Evolutionary conservation across 1,140 invertebrate genomes (phyloP).

Genomic region (Cardiocondyla obscurior): DNA sequence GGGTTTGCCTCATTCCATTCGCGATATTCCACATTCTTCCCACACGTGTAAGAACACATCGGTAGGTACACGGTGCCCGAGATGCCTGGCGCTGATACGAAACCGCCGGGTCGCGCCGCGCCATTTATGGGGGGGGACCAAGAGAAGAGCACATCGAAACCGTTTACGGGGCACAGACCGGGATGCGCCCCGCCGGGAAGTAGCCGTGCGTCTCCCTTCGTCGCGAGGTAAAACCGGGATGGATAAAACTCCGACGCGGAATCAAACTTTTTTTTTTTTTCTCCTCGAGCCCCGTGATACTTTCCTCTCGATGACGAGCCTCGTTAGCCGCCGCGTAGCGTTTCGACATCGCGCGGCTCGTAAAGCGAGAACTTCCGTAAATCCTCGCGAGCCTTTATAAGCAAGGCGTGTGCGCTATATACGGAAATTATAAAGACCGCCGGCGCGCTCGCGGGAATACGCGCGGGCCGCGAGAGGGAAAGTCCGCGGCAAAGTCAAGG

Average conservation of each 20-base stretch:
- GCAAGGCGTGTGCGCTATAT: not conserved
- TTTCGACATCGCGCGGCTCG: not conserved
- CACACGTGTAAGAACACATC: conserved; percentile 81
- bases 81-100: conserved; percentile 80
- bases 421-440: conserved; percentile 3
- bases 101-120: conserved; percentile 69
- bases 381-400: not conserved
- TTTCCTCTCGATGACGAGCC: not conserved
- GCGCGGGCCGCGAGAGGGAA: not conserved
- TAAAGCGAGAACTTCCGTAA: conserved; percentile 3
- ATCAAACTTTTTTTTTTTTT: not conserved
- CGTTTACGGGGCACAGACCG: conserved; percentile 73
- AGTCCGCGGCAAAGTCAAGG: conserved; percentile 47
- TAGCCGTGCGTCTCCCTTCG: conserved; percentile 48
- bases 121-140: conserved; percentile 77
- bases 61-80: conserved; percentile 74
- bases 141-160: conserved; percentile 78
- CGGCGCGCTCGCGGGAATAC: conserved; percentile 5
- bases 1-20: conserved; percentile 81
- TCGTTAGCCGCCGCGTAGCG: not conserved
- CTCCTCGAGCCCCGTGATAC: not conserved
- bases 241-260: not conserved
- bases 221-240: too few species aligned
- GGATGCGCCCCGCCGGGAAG: conserved; percentile 32
- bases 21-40: conserved; percentile 83